Evolutionary conservation across 2,888 invertebrate genomes (phyloP), one percentile per base, ranked within the genome.

Genomic region (Caprella mutica): DNA sequence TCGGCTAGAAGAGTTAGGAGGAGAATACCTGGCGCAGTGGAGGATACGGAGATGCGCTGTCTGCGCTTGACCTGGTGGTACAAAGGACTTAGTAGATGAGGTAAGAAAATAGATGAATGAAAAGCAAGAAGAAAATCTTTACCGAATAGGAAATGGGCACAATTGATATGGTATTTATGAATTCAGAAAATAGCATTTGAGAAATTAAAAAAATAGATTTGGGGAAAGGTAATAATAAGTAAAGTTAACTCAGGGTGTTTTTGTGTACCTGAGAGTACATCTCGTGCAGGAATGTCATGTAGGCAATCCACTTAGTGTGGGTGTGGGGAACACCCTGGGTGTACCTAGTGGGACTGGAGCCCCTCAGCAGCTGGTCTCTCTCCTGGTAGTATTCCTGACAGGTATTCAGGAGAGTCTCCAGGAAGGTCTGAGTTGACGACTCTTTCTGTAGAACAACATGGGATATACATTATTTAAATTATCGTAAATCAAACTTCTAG

Each of bases 301-400:
- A 90, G 66, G 88, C 86, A 70, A 71, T 69, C 84, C 85, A 70
- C 80, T n/a, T 65, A 52, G 9, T 68, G 59, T 14, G 68, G 64
- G 59, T 71, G 71, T 56, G 69, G 69, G 61, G 69, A 70, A 24
- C 38, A 50, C 23, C 52, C 61, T 59, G 67, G 69, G 35, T 67
- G n/a, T n/a, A n/a, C n/a, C n/a, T n/a, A n/a, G n/a, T n/a, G n/a
- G n/a, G n/a, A n/a, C n/a, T n/a, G n/a, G n/a, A n/a, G n/a, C n/a
- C 67, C 14, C 73, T 70, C 27, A 75, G 74, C 68, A 81, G 77
- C 72, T 82, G 82, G 67, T 83, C 84, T 35, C 85, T 75, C 74
- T 90, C 88, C 72, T 87, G 87, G 75, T 86, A 90, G 84, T 84
- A 86, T 73, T 89, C 88, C 72, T 89, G 86, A 73, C 88, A 89